phyloP scores from a whole-genome alignment of 2,888 invertebrate species.

The Embidobia sp. region DNA sequence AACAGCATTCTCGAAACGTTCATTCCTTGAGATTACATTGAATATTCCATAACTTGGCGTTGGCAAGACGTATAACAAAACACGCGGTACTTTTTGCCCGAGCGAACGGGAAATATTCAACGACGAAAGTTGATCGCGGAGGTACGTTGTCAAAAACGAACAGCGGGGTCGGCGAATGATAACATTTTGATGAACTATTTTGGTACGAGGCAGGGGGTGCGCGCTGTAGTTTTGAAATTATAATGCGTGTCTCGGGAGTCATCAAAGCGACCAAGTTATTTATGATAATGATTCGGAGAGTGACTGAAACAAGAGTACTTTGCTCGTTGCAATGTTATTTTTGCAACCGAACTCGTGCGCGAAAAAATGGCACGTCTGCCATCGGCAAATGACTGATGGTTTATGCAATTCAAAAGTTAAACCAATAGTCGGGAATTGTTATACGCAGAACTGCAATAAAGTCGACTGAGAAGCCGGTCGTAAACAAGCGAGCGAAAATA shows the following conservation, averaged over 20 bases:
- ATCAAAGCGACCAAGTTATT: conserved; percentile 23
- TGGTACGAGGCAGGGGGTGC: neutral
- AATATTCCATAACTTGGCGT: too few relatives aligned
- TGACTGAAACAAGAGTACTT: too few relatives aligned
- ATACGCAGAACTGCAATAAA: too few relatives aligned
- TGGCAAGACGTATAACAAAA: too few relatives aligned
- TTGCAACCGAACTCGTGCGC: neutral
- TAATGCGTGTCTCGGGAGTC: conserved; percentile 4
- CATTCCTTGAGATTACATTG: too few relatives aligned
- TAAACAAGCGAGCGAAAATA: conserved; percentile 2
- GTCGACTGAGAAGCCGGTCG: neutral
- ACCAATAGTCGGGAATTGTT: too few relatives aligned
- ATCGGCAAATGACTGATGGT: neutral
- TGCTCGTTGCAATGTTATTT: conserved; percentile 18
- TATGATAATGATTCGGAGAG: conserved; percentile 30
- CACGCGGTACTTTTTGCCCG: too few relatives aligned
- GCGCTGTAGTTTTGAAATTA: conserved; percentile 28
- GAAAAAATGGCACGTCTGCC: neutral
- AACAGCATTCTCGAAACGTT: too few relatives aligned
- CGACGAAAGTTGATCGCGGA: neutral
- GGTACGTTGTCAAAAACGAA: conserved; percentile 1
- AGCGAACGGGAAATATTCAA: conserved; percentile 23
- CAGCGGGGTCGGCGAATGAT: conserved; percentile 1
- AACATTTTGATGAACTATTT: conserved; percentile 30
- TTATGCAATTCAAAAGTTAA: conserved; percentile 6